Conservation (phyloP, 2,113 vertebrate species). For the Myrmophylax atrothorax region DNA sequence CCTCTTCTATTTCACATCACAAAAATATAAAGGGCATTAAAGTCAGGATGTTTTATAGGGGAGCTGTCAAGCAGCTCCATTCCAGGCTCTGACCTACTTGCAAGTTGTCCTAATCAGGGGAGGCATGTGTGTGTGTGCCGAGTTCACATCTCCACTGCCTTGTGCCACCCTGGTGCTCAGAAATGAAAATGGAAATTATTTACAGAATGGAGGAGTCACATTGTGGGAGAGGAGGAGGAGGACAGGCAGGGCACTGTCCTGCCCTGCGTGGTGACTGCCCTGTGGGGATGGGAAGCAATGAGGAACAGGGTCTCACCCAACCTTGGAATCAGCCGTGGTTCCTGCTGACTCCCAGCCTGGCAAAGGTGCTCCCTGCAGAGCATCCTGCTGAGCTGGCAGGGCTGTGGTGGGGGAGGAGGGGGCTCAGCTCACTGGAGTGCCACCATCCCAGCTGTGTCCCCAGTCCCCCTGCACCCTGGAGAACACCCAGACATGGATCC, state of each 20-base stretch:
- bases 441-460: not conserved
- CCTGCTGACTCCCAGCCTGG: not conserved
- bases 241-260: not conserved
- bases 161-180: not conserved
- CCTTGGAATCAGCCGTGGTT: not conserved
- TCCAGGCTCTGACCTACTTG: conserved; percentile 61
- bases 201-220: not conserved
- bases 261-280: not conserved
- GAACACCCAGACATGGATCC: accelerated
- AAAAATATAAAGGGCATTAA: conserved; percentile 43
- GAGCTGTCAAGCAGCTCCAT: conserved; percentile 42
- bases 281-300: accelerated
- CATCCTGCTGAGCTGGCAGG: not conserved
- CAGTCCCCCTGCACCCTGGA: not conserved
- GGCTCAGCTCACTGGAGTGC: not conserved
- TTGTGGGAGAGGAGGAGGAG: accelerated
- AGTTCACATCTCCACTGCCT: conserved; percentile 35
- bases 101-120: conserved; percentile 57
- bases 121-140: conserved; percentile 32
- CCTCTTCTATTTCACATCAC: conserved; percentile 15
- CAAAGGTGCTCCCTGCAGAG: not conserved
- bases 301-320: not conserved
- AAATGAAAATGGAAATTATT: not conserved
- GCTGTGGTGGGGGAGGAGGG: not conserved
- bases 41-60: conserved; percentile 45